A percentile compares a stretch with the other conserved stretches of the same genome.
Evolutionary conservation across 1,140 invertebrate genomes (phyloP).

Genomic region (Trichogramma pretiosum): DNA sequence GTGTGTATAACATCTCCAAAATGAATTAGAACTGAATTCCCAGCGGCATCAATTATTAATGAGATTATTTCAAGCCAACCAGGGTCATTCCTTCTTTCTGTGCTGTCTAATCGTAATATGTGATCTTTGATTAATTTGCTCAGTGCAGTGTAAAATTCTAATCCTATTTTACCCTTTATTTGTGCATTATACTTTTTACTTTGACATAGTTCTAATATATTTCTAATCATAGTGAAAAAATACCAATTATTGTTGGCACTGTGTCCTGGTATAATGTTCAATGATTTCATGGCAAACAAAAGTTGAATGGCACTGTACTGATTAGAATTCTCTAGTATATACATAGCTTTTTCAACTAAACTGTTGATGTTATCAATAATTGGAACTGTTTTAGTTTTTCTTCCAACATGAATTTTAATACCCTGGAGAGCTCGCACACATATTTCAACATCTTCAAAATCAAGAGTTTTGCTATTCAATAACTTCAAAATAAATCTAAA

Average conservation of each 20-base stretch:
- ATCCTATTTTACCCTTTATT: slow-evolving; percentile 2
- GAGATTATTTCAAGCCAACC: slow-evolving; percentile 8
- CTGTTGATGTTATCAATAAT: background rate
- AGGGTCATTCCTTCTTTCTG: background rate
- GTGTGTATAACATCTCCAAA: slow-evolving; percentile 7
- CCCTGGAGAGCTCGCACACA: background rate
- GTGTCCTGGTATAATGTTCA: too few species aligned
- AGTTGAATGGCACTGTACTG: slow-evolving; percentile 9
- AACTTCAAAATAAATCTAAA: slow-evolving; percentile 14
- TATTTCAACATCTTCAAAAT: slow-evolving; percentile 2
- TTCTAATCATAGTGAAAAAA: slow-evolving; percentile 1
- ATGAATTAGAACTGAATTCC: slow-evolving; percentile 15
- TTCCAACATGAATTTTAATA: background rate
- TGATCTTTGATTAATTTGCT: slow-evolving; percentile 14
- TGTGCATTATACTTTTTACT: background rate
- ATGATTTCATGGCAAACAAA: slow-evolving; percentile 13
- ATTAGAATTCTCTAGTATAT: slow-evolving; percentile 12
- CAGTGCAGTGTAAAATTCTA: slow-evolving; percentile 8
- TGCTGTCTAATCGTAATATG: background rate
- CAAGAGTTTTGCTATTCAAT: slow-evolving; percentile 7
- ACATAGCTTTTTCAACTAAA: slow-evolving; percentile 11
- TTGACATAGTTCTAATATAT: slow-evolving; percentile 1
- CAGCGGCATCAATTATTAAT: slow-evolving; percentile 12
- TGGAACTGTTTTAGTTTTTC: background rate
- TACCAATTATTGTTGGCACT: background rate